phyloP scores from a whole-genome alignment of 2,888 invertebrate species.

The Drosophila nr. fundita region DNA sequence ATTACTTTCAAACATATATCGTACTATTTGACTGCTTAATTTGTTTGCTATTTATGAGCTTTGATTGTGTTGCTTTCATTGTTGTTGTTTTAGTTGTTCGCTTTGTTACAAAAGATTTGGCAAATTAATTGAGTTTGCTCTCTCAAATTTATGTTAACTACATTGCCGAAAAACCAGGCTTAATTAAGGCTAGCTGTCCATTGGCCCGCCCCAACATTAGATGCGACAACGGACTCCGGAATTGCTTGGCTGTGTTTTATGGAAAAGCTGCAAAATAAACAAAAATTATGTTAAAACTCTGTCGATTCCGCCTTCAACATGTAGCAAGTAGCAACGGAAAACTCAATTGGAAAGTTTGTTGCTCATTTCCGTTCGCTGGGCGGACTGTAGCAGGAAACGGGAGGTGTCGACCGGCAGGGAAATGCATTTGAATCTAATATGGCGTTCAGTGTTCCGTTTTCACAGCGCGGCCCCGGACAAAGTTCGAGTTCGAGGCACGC shows the following conservation, averaged over 20 bases:
- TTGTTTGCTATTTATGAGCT: constrained; percentile 72
- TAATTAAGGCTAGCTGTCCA: constrained; percentile 43
- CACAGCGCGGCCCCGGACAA: constrained; percentile 23
- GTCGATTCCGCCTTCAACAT: constrained; percentile 36
- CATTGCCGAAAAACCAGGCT: constrained; percentile 33
- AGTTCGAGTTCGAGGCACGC: constrained; percentile 39
- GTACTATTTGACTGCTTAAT: constrained; percentile 56
- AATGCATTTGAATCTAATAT: constrained; percentile 77
- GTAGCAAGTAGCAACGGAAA: constrained; percentile 63
- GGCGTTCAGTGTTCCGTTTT: constrained; percentile 72
- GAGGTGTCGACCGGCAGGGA: constrained; percentile 71
- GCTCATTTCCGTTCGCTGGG: constrained; percentile 66
- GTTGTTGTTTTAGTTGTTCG: constrained; percentile 23
- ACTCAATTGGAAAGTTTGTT: constrained; percentile 80
- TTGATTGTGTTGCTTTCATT: constrained; percentile 54
- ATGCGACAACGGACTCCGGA: constrained; percentile 13
- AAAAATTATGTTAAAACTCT: constrained; percentile 69
- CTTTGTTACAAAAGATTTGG: constrained; percentile 39
- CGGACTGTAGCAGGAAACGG: constrained; percentile 48
- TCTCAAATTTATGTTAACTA: constrained; percentile 53
- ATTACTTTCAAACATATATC: constrained; percentile 19
- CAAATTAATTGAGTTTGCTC: constrained; percentile 41
- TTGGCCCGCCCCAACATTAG: constrained; percentile 1
- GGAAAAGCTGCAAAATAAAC: constrained; percentile 64
- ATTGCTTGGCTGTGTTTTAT: constrained; percentile 47